These are phyloP conservation scores for Hypolimnas misippus DNA, from an alignment of 2,888 invertebrate species.

Conservation along the genomic window DNA sequence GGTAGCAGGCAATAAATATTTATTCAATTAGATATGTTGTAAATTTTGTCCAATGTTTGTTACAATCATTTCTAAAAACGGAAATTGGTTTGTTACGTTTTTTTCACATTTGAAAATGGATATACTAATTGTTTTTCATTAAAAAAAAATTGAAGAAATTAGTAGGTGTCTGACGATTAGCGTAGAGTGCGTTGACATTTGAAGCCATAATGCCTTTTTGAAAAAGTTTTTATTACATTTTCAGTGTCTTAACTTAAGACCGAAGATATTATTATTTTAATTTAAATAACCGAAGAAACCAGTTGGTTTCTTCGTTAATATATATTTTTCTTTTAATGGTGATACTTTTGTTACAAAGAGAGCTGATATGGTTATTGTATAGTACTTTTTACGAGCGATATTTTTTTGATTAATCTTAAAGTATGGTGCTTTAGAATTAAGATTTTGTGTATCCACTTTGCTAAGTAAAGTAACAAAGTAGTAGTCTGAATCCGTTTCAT, in stretches of 20 bases:
- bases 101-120: neutral
- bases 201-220: slow-evolving; percentile 23
- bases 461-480: too few relatives aligned
- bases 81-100: neutral
- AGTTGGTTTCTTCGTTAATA: neutral
- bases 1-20: too few relatives aligned
- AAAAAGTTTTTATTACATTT: slow-evolving; percentile 13
- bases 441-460: too few relatives aligned
- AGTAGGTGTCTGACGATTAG: slow-evolving; percentile 22
- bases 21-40: too few relatives aligned
- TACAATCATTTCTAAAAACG: neutral
- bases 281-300: too few relatives aligned
- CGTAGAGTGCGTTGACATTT: slow-evolving; percentile 20
- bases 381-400: too few relatives aligned
- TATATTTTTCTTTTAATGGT: neutral
- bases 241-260: neutral
- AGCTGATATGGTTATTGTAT: too few relatives aligned
- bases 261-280: neutral
- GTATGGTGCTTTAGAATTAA: too few relatives aligned
- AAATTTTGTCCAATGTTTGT: too few relatives aligned
- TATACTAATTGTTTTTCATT: neutral
- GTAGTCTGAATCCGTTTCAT: too few relatives aligned
- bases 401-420: too few relatives aligned
- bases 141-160: slow-evolving; percentile 6
- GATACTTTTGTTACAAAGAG: too few relatives aligned